phyloP scores from a whole-genome alignment of 2,113 vertebrate genomes.

The Saguinus midas region DNA sequence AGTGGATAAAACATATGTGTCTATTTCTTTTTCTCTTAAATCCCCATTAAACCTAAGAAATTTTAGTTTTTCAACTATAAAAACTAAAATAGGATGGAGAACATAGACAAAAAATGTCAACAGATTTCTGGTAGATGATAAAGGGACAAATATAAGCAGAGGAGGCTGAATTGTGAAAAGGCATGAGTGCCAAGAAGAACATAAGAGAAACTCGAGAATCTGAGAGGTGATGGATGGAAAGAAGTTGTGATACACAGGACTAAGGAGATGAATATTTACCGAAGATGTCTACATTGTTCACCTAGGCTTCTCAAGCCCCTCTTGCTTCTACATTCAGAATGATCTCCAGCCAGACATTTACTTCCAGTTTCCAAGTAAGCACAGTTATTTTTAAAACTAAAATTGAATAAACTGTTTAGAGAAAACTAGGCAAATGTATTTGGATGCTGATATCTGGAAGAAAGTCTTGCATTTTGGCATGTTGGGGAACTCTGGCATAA shows the following conservation, averaged over 20 bases:
- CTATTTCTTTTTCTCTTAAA: background rate
- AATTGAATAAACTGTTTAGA: background rate
- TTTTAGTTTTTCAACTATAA: background rate
- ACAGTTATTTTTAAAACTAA: background rate
- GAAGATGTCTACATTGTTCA: background rate
- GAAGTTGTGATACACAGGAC: no score
- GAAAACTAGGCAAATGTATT: background rate
- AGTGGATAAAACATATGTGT: background rate
- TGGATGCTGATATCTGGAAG: background rate
- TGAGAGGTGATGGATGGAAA: background rate
- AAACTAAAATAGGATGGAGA: background rate
- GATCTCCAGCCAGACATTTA: background rate
- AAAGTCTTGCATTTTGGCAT: background rate
- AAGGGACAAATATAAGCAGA: background rate
- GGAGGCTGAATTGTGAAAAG: background rate
- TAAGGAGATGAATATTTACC: background rate
- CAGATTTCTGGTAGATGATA: background rate
- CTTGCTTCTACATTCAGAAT: background rate
- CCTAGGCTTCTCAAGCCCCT: background rate
- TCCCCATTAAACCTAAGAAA: background rate
- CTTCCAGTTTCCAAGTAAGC: background rate
- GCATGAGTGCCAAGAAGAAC: background rate
- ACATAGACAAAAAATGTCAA: background rate
- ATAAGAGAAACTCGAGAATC: background rate
- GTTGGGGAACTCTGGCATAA: background rate